These are phyloP conservation scores for Agonopterix arenella DNA, from an alignment of 2,888 invertebrate genomes.

Conservation along the genomic window DNA sequence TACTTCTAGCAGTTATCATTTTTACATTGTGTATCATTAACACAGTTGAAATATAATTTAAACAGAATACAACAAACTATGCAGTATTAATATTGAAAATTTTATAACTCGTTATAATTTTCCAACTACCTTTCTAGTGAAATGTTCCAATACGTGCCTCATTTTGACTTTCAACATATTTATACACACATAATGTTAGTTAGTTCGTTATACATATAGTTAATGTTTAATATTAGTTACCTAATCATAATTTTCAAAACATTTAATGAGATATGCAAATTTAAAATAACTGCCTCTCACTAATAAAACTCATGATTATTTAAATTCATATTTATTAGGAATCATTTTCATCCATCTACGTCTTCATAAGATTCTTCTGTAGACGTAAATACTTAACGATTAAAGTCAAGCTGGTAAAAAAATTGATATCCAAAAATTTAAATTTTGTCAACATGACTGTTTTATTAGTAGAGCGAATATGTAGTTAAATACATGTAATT, in stretches of 20 bases:
- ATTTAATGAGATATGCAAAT: constrained; percentile 1
- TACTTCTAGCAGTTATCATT: too few relatives aligned
- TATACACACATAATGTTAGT: constrained; percentile 16
- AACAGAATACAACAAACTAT: too few relatives aligned
- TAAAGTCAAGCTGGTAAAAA: too few relatives aligned
- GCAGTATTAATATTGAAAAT: constrained; percentile 4
- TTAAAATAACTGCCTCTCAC: neutral
- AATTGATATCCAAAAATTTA: neutral
- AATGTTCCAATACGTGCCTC: constrained; percentile 27
- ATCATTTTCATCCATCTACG: neutral
- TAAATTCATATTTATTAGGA: neutral
- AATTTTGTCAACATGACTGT: constrained; percentile 10
- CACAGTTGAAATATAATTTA: too few relatives aligned
- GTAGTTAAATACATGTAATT: constrained; percentile 4
- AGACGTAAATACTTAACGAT: too few relatives aligned
- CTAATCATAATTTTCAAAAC: neutral
- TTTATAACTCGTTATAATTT: constrained; percentile 7
- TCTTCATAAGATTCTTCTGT: too few relatives aligned
- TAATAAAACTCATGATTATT: too few relatives aligned
- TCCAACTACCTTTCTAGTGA: constrained; percentile 24
- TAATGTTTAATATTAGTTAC: neutral
- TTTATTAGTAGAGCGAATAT: neutral
- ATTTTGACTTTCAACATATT: constrained; percentile 24
- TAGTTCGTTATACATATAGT: neutral
- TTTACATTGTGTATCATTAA: too few relatives aligned